Evolutionary conservation across 2,797 vertebrate species (phyloP).

Genomic region (Darevskia mixta): DNA sequence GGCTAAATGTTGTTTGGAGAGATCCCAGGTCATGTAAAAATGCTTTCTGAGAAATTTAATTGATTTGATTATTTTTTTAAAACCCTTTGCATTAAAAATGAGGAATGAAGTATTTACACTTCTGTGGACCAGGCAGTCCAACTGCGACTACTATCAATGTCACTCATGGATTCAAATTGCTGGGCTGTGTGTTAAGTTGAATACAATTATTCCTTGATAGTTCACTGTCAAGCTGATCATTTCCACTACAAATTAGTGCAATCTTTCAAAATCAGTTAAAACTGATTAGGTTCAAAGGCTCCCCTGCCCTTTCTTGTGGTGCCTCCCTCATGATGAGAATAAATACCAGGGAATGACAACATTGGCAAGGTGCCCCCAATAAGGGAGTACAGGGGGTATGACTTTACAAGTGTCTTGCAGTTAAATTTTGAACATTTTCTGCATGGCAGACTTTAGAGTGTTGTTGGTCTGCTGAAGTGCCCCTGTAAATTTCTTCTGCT

Average conservation of each 20-base stretch:
- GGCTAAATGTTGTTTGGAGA: not conserved
- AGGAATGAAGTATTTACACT: conserved; percentile 57
- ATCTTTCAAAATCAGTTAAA: conserved; percentile 74
- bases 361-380: conserved; percentile 67
- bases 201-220: conserved; percentile 52
- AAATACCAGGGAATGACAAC: conserved; percentile 51
- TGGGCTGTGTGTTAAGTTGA: conserved; percentile 44
- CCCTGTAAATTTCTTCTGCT: not conserved
- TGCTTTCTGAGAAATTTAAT: not conserved
- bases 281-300: conserved; percentile 66
- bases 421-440: not conserved
- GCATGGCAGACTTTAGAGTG: not conserved
- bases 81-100: conserved; percentile 52
- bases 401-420: not conserved
- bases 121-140: conserved; percentile 57
- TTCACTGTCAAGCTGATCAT: conserved; percentile 65
- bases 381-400: not conserved
- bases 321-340: conserved; percentile 48
- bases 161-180: conserved; percentile 63
- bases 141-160: conserved; percentile 64
- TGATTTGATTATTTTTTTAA: conserved; percentile 43
- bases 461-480: not conserved
- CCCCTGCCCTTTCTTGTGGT: conserved; percentile 40
- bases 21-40: not conserved
- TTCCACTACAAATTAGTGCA: conserved; percentile 71